Evolutionary conservation across 1,140 invertebrate genomes (phyloP).

Genomic region (Trialeurodes vaporariorum): DNA sequence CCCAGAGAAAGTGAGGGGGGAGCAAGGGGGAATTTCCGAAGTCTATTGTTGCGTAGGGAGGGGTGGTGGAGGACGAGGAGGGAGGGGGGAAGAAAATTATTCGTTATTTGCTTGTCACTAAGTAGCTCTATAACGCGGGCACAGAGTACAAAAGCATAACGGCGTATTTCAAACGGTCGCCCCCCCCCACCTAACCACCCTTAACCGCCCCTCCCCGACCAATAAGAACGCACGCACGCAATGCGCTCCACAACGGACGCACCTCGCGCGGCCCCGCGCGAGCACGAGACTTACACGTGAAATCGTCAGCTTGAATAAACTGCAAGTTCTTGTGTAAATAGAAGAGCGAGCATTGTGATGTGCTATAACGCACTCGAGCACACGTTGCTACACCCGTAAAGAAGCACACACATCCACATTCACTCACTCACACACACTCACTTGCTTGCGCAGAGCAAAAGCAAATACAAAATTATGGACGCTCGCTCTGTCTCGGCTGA

Average conservation of each 20-base stretch:
- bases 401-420: not conserved
- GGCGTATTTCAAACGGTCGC: too few relatives aligned
- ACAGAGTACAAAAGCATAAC: not conserved
- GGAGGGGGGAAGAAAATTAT: not conserved
- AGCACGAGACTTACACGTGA: not conserved
- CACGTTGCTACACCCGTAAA: too few relatives aligned
- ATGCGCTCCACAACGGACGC: too few relatives aligned
- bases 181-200: too few relatives aligned
- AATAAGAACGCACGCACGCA: not conserved
- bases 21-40: too few relatives aligned
- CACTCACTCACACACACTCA: not conserved
- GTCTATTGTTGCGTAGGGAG: not conserved
- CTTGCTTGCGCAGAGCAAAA: not conserved
- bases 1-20: too few relatives aligned
- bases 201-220: too few relatives aligned
- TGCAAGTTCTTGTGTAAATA: not conserved
- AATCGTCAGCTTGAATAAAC: not conserved
- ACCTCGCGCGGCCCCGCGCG: too few relatives aligned
- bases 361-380: too few relatives aligned
- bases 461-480: not conserved
- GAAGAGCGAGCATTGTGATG: not conserved
- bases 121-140: not conserved
- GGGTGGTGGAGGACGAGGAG: too few relatives aligned
- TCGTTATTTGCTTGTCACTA: not conserved
- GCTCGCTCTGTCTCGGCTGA: not conserved